Percentiles rank a stretch among this genome's conserved stretches.
Evolutionary conservation across 2,888 invertebrate species (phyloP).

Genomic region (Thysanoteuthis rhombus): DNA sequence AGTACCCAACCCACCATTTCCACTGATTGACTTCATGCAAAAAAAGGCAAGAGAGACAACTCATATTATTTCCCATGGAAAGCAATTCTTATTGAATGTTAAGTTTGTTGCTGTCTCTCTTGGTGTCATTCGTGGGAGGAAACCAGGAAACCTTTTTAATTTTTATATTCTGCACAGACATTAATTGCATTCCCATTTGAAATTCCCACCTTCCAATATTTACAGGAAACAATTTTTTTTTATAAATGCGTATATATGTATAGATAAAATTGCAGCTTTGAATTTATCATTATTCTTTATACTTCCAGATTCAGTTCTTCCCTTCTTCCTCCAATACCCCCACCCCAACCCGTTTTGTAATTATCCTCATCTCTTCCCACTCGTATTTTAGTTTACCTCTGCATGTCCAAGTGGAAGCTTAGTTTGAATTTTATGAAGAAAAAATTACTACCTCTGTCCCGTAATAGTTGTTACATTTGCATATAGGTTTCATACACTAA

Average conservation of each 20-base stretch:
- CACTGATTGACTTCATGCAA: not conserved
- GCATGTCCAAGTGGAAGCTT: not conserved
- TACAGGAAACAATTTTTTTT: not conserved
- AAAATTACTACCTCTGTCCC: not conserved
- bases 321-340: not conserved
- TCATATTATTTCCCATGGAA: not conserved
- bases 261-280: not conserved
- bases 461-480: too few relatives aligned
- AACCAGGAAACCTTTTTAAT: not conserved
- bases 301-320: not conserved
- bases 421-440: not conserved
- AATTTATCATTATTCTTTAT: not conserved
- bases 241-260: not conserved
- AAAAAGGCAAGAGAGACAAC: not conserved
- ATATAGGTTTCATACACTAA: too few relatives aligned
- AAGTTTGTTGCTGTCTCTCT: not conserved
- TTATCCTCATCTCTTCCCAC: not conserved
- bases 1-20: not conserved
- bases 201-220: not conserved
- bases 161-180: not conserved
- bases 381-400: not conserved
- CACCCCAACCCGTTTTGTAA: not conserved
- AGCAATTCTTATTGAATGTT: not conserved
- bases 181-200: not conserved
- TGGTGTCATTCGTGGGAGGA: not conserved